Evolutionary conservation across 2,113 vertebrate genomes (phyloP), one percentile per base, ranked within the genome.

Genomic region (Myiagra hebetior): DNA sequence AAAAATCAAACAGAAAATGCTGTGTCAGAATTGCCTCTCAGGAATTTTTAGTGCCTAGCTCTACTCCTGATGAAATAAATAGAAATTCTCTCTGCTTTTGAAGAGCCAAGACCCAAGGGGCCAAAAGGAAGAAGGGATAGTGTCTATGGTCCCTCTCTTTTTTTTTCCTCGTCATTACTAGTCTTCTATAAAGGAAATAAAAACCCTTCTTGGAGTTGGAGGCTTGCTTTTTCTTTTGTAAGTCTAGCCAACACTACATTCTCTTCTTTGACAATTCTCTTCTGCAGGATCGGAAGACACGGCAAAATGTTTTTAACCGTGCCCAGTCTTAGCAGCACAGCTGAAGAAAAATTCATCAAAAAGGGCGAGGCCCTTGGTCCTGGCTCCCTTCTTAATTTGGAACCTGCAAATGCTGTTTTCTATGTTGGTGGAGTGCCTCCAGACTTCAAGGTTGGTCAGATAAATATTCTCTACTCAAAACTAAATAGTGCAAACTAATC

Each of bases 341-440:
- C 99, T 39, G 99, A 99, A 96, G 99, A 99, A 97, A 99, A 99
- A 96, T 99, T 99, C 94, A 99, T 99, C 94, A 99, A 99, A 97
- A 99, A 99, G 95, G 99, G 99, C 3, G 98, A 98, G 44, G 98
- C 98, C 67, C 91, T 96, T 6, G 99, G 98, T 75, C 98, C 98
- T 7, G 98, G 99, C 68, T 99, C 99, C 13, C 97, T 99, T 81
- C 97, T 99, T 92, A 98, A 99, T 95, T 96, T 99, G 47, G 98
- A 99, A 73, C 98, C 99, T 7, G 97, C 98, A 78, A 98, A 99
- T 72, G 93, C 98, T 3, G 98, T 99, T 57, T 99, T 99, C 97
- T 99, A 99, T 18, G 98, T 99, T n/a, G 99, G 99, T 1, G 99
- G 99, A 7, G 99, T 99, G 52, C 99, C 99, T 89, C 91, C 98